A percentile compares a stretch with the other conserved stretches of the same genome.
phyloP scores from a whole-genome alignment of 1,140 invertebrate species.

The Plutomurus gul region DNA sequence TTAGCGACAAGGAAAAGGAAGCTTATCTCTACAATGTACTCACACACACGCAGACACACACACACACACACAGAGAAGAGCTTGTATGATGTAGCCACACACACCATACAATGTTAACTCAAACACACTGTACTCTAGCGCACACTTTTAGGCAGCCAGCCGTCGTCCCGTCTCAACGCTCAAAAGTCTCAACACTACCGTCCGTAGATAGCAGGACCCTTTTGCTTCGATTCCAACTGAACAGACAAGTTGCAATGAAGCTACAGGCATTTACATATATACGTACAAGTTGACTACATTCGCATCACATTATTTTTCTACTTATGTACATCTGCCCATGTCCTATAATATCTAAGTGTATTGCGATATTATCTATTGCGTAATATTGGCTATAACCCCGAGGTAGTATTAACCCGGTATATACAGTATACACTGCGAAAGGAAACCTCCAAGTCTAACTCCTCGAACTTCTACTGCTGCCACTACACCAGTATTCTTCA shows the following conservation, averaged over 20 bases:
- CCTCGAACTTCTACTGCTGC: too few species aligned
- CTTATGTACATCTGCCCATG: background rate
- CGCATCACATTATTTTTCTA: background rate
- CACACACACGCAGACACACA: background rate
- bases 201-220: background rate
- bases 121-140: background rate
- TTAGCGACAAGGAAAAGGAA: conserved; percentile 6
- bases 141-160: conserved; percentile 2
- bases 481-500: background rate
- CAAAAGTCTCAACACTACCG: conserved; percentile 4
- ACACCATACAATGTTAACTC: too few species aligned
- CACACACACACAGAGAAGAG: background rate
- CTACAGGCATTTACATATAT: background rate
- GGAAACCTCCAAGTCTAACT: too few species aligned
- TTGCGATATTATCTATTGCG: background rate
- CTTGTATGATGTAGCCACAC: background rate
- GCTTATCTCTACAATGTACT: background rate
- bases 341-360: background rate
- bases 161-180: background rate
- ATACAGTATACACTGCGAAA: too few species aligned
- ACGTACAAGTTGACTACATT: background rate
- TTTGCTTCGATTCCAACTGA: background rate
- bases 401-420: too few species aligned
- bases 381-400: too few species aligned
- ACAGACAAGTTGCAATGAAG: background rate